Evolutionary conservation across 1,140 invertebrate genomes (phyloP).

Genomic region (Goniozus legneri): DNA sequence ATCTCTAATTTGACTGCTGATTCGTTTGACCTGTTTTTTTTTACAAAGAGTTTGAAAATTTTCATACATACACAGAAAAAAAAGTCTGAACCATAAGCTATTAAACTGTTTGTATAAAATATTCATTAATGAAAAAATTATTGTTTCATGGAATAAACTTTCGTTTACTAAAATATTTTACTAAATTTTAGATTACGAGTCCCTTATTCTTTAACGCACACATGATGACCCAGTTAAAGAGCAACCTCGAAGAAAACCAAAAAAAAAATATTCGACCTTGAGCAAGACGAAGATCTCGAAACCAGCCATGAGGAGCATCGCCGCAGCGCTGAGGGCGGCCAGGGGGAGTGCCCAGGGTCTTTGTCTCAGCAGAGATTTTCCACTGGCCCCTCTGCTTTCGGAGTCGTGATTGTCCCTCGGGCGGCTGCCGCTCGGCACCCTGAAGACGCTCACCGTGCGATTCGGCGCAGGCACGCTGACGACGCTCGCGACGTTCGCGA

Average conservation of each 20-base stretch:
- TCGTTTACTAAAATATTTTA: too few species aligned
- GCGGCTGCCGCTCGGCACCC: too few species aligned
- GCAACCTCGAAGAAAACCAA: background rate
- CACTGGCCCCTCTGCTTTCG: slow-evolving; percentile 15
- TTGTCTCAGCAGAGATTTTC: slow-evolving; percentile 56
- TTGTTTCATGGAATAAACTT: too few species aligned
- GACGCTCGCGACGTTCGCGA: slow-evolving; percentile 43
- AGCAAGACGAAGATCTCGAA: slow-evolving; percentile 90
- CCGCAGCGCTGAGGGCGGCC: slow-evolving; percentile 71
- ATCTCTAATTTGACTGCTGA: too few species aligned
- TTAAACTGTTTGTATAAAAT: too few species aligned
- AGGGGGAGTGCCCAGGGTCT: slow-evolving; percentile 86
- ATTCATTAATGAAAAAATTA: too few species aligned
- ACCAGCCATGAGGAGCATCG: slow-evolving; percentile 74
- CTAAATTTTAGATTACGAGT: too few species aligned
- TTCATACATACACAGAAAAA: too few species aligned
- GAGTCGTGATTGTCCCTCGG: slow-evolving; percentile 20
- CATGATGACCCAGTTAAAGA: background rate
- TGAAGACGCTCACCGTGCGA: slow-evolving; percentile 35
- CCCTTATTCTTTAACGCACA: slow-evolving; percentile 2
- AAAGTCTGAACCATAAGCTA: too few species aligned
- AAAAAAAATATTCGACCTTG: slow-evolving; percentile 54
- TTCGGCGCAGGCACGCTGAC: slow-evolving; percentile 45
- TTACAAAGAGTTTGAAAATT: too few species aligned
- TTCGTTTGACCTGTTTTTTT: too few species aligned